phyloP scores from a whole-genome alignment of 2,888 invertebrate genomes.

The Allophyes oxyacanthae region DNA sequence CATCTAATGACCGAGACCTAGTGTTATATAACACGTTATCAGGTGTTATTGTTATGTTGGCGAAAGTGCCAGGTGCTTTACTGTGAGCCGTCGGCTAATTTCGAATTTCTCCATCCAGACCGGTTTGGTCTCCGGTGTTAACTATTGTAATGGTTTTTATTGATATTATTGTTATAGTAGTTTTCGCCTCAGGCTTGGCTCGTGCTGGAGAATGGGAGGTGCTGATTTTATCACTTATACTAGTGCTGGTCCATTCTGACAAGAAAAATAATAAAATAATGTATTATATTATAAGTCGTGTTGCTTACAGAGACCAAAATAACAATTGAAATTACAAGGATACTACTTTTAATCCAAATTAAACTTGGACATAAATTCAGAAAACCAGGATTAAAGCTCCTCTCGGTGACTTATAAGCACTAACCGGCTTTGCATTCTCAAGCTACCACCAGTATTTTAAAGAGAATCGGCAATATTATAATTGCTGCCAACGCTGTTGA shows the following conservation, averaged over 20 bases:
- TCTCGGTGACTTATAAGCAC: too few relatives aligned
- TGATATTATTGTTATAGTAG: slow-evolving; percentile 30
- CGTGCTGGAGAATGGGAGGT: slow-evolving; percentile 4
- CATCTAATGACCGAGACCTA: slow-evolving; percentile 80
- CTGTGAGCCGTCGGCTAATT: slow-evolving; percentile 63
- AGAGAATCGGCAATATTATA: too few relatives aligned
- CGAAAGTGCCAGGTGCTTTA: slow-evolving; percentile 79
- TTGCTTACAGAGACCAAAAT: too few relatives aligned
- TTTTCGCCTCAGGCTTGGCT: slow-evolving; percentile 31
- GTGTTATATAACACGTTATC: slow-evolving; percentile 66
- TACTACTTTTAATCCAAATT: too few relatives aligned
- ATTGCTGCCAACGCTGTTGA: too few relatives aligned
- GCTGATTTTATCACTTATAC: slow-evolving; percentile 34
- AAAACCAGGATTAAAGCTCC: too few relatives aligned
- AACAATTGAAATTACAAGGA: too few relatives aligned
- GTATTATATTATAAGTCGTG: too few relatives aligned
- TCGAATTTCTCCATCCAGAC: slow-evolving; percentile 78
- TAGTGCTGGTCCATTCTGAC: neutral
- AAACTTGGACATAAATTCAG: too few relatives aligned
- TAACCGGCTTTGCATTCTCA: too few relatives aligned
- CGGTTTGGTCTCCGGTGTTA: slow-evolving; percentile 61
- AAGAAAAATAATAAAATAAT: slow-evolving; percentile 8
- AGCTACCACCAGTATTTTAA: too few relatives aligned
- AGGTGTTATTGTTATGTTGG: slow-evolving; percentile 65
- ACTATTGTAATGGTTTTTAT: slow-evolving; percentile 43